Evolutionary conservation across 2,888 invertebrate genomes (phyloP).

Genomic region (Mythimna loreyi): DNA sequence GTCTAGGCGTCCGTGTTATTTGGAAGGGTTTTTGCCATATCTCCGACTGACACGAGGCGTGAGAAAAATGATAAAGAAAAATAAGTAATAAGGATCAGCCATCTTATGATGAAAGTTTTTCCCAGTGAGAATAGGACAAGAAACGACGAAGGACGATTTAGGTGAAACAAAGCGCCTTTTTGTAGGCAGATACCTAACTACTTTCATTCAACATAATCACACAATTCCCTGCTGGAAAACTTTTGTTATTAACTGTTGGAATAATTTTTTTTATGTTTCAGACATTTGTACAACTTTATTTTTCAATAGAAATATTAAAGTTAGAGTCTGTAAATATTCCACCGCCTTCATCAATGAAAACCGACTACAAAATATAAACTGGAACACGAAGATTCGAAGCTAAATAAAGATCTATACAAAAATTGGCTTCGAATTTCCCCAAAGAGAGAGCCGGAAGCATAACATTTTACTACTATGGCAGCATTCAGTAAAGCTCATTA

Average conservation of each 20-base stretch:
- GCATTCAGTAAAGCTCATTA: conserved; percentile 45
- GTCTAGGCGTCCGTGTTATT: conserved; percentile 35
- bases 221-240: neutral
- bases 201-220: neutral
- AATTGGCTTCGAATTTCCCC: conserved; percentile 58
- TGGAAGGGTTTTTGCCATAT: conserved; percentile 26
- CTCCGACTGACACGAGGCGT: conserved; percentile 28
- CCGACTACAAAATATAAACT: conserved; percentile 34
- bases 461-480: conserved; percentile 54
- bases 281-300: neutral
- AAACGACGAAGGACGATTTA: neutral
- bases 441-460: conserved; percentile 53
- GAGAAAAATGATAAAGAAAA: conserved; percentile 36
- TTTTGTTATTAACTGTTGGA: conserved; percentile 1
- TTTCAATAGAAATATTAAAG: neutral
- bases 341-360: conserved; percentile 6
- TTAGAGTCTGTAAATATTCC: conserved; percentile 6
- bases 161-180: neutral
- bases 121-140: neutral
- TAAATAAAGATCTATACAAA: conserved; percentile 53
- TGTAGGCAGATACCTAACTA: neutral
- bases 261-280: neutral
- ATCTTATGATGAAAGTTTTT: conserved; percentile 23
- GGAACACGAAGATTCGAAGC: conserved; percentile 38
- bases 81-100: conserved; percentile 19